Conservation (phyloP, 2,888 invertebrate species). For the Aphidius colemani region DNA sequence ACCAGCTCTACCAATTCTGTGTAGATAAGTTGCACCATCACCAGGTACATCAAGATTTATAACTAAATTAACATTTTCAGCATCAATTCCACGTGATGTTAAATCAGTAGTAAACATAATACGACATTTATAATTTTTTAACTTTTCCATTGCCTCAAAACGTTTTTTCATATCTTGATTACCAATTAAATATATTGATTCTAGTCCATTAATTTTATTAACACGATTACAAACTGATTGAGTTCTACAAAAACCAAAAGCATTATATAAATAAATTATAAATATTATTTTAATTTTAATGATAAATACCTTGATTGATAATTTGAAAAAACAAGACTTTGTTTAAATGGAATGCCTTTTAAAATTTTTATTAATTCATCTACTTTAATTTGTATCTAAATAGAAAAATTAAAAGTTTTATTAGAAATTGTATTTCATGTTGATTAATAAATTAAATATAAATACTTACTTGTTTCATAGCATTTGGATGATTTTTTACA, state of each 20-base stretch:
- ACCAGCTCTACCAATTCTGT: slow-evolving; percentile 94
- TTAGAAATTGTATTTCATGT: slow-evolving; percentile 7
- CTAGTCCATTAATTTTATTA: slow-evolving; percentile 71
- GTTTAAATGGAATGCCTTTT: slow-evolving; percentile 76
- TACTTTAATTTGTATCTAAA: slow-evolving; percentile 64
- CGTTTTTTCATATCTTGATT: slow-evolving; percentile 80
- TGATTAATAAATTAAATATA: background rate
- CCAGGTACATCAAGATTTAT: slow-evolving; percentile 88
- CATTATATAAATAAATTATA: slow-evolving; percentile 25
- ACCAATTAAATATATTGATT: slow-evolving; percentile 77
- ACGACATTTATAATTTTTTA: slow-evolving; percentile 81
- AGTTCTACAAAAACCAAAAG: slow-evolving; percentile 64
- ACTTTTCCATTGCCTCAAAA: slow-evolving; percentile 73
- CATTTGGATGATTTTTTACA: slow-evolving; percentile 68
- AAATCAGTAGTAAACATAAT: slow-evolving; percentile 90
- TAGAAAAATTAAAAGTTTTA: slow-evolving; percentile 5
- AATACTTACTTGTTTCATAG: slow-evolving; percentile 67
- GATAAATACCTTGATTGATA: slow-evolving; percentile 71
- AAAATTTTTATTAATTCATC: slow-evolving; percentile 72
- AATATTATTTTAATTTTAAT: background rate
- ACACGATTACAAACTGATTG: slow-evolving; percentile 77
- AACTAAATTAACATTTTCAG: slow-evolving; percentile 88
- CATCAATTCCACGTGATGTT: slow-evolving; percentile 93
- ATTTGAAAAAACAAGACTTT: slow-evolving; percentile 90
- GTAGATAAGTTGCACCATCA: slow-evolving; percentile 84